Base-by-base conservation (phyloP, 2,113 vertebrate genomes). In the Fulmarus glacialis region DNA sequence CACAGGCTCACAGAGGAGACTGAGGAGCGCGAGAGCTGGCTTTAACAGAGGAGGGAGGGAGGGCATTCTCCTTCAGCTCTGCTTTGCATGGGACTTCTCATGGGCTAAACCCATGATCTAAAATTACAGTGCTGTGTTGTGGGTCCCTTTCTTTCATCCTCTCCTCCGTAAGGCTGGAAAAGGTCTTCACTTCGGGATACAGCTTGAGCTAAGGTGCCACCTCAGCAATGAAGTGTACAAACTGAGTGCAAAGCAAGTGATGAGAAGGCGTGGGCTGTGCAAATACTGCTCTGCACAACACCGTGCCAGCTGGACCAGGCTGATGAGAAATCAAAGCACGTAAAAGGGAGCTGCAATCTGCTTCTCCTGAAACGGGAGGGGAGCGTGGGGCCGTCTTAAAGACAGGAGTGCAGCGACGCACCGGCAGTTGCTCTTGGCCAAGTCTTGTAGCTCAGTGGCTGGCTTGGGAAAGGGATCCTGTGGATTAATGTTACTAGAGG, bases 331-430 rank as follows among this genome's bases (percentile, higher is more conserved):
- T 23, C n/a, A 55, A 30, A 71, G 53, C 30, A 20, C 3, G 1
- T 40, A 11, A 42, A 64, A 22, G 48, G 50, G 36, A 66, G 23
- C 60, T 58, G 53, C 53, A n/a, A 8, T 48, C 72, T 66, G 12
- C 42, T 24, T 43, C 42, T 21, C 29, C 68, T 36, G 22, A 30
- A 75, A 5, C 1, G 1, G 32, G 29, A 62, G 18, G 16, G 34
- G 42, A 67, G 14, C 0, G 1, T 9, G 27, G 11, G 26, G 8
- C 18, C 4, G 0, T 20, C 45, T 22, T 45, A 55, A 87, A 73
- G n/a, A 34, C 0, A 3, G 24, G 47, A 72, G 17, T 1, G 3
- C 45, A 30, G 62, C 15, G 4, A 13, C 2, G 2, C 32, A 5
- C 9, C 2, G 2, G 9, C 1, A 3, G 8, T n/a, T 63, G 36